These are phyloP conservation scores for Drosophila subobscura DNA, from an alignment of 1,140 invertebrate species.

Conservation along the genomic window DNA sequence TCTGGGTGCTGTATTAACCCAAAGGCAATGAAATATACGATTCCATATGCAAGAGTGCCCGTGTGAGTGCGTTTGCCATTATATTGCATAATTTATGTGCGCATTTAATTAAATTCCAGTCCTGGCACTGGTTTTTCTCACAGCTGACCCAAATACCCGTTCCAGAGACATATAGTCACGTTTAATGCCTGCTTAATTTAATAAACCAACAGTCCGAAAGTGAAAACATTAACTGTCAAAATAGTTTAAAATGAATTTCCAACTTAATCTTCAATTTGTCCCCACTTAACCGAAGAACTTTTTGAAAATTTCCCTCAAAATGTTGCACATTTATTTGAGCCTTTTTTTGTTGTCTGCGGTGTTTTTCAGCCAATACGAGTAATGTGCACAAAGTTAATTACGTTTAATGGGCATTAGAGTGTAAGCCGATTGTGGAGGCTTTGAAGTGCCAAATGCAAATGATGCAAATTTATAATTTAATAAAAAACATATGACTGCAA, in stretches of 20 bases:
- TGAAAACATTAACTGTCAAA: constrained; percentile 61
- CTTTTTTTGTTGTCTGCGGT: too few species aligned
- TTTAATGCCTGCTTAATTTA: constrained; percentile 57
- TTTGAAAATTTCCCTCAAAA: constrained; percentile 1
- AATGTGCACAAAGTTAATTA: constrained; percentile 64
- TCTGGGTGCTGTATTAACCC: not conserved
- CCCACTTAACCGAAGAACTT: constrained; percentile 26
- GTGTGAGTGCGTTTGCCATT: constrained; percentile 59
- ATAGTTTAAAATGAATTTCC: constrained; percentile 57
- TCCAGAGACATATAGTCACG: constrained; percentile 14
- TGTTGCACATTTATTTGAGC: not conserved
- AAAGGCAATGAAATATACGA: constrained; percentile 25
- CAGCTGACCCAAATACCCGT: constrained; percentile 57
- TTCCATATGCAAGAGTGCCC: constrained; percentile 8
- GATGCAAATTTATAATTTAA: constrained; percentile 44
- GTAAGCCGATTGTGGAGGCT: constrained; percentile 45
- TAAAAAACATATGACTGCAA: constrained; percentile 14
- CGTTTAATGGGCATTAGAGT: constrained; percentile 58
- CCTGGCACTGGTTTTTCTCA: constrained; percentile 52
- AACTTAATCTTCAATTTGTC: constrained; percentile 54
- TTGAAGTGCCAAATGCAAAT: constrained; percentile 15
- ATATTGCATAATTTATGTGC: constrained; percentile 73
- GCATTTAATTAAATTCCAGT: constrained; percentile 78
- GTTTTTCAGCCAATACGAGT: constrained; percentile 3
- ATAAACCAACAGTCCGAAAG: constrained; percentile 39